These are phyloP conservation scores for Volucella bombylans DNA, from an alignment of 2,888 invertebrate species.

Conservation along the genomic window DNA sequence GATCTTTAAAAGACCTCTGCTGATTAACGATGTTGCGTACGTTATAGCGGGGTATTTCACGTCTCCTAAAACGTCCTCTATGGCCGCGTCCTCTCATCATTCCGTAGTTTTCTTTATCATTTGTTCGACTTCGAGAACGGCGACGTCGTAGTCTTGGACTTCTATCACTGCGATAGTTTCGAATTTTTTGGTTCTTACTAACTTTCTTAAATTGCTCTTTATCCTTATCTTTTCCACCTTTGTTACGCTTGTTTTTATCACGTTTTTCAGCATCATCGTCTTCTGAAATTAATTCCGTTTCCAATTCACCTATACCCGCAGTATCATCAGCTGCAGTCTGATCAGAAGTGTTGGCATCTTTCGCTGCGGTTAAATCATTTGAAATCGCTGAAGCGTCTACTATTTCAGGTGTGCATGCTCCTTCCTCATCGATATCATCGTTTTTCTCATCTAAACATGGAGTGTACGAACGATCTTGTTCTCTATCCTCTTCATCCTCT, in stretches of 20 bases:
- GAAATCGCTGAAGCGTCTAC: slow-evolving; percentile 12
- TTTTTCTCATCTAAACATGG: slow-evolving; percentile 88
- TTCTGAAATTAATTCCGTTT: slow-evolving; percentile 89
- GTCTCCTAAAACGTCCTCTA: slow-evolving; percentile 85
- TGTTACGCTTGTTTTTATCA: slow-evolving; percentile 69
- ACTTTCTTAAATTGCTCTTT: slow-evolving; percentile 90
- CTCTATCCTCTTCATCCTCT: slow-evolving; percentile 78
- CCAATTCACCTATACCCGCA: slow-evolving; percentile 84
- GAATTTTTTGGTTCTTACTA: slow-evolving; percentile 89
- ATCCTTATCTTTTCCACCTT: slow-evolving; percentile 75
- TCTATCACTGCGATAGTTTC: slow-evolving; percentile 89
- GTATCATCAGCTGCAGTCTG: slow-evolving; percentile 40
- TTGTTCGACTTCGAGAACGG: slow-evolving; percentile 76
- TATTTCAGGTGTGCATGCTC: slow-evolving; percentile 63
- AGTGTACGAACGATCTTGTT: slow-evolving; percentile 88
- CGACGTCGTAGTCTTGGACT: slow-evolving; percentile 39
- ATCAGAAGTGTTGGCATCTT: slow-evolving; percentile 48
- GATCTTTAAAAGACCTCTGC: slow-evolving; percentile 85
- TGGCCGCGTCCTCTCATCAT: slow-evolving; percentile 72
- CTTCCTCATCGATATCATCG: slow-evolving; percentile 75
- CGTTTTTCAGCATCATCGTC: slow-evolving; percentile 84
- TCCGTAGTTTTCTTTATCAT: slow-evolving; percentile 80
- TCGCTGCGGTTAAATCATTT: slow-evolving; percentile 7
- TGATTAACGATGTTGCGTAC: slow-evolving; percentile 89
- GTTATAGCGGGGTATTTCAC: slow-evolving; percentile 92